Base-by-base conservation (phyloP, 1,140 invertebrate species). In the Sycobia sp. region DNA sequence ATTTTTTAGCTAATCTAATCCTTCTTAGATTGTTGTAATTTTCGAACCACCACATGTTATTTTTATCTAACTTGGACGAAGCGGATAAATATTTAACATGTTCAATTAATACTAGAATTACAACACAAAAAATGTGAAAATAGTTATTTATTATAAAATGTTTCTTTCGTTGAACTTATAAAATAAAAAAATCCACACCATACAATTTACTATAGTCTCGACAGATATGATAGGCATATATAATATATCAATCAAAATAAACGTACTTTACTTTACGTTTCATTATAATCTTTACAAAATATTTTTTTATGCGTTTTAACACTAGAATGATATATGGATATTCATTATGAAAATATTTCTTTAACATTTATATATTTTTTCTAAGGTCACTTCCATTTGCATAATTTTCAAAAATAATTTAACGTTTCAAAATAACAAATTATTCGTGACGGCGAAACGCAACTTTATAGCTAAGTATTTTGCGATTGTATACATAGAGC, bases 201-300 rank as follows among this genome's bases (percentile, higher is more conserved):
- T 57, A n/a, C n/a, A 57, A 47, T 57, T 56, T 46, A 56, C 54
- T 57, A n/a, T n/a, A 57, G 43, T 57, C 13, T 46, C 13, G n/a
- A n/a, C n/a, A 3, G n/a, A 47, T 46, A 57, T 8, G 22, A 32
- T 22, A 43, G 13, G 36, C 25, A 39, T 44, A 14, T 27, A 46
- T 13, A 51, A 34, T 43, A 7, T 7, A 32, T 7, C 29, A 27
- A 55, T 55, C 0, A 38, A 23, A 38, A 53, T 47, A 43, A 9
- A 14, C 4, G 29, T 0, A 47, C 25, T 27, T 5, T 47, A 47
- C 16, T 47, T 47, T 25, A 46, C 25, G 4, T 47, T 41, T 32
- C 29, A 32, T 32, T 32, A 32, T 11, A 32, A 34, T 34, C 14
- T 29, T 3, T 20, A 57, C 9, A 36, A 47, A 22, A 34, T 4